These are phyloP conservation scores for Corythoichthys intestinalis DNA, from an alignment of 2,113 vertebrate species.

Conservation along the genomic window DNA sequence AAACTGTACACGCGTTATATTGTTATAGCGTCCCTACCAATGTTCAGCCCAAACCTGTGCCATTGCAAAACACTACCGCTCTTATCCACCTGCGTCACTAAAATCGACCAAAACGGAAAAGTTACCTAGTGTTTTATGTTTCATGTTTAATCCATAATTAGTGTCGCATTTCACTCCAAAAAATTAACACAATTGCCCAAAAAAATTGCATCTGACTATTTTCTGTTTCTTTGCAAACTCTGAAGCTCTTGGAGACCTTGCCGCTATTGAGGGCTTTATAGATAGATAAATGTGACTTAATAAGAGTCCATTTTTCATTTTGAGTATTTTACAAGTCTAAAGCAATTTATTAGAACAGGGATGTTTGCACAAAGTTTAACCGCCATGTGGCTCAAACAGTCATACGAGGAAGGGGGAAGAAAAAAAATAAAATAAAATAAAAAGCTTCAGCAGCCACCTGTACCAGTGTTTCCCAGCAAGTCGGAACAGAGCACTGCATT, in stretches of 20 bases:
- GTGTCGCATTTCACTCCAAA: background rate
- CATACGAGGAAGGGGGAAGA: constrained; percentile 28
- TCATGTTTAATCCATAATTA: background rate
- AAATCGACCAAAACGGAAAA: no score
- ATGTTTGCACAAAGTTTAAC: constrained; percentile 70
- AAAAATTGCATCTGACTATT: background rate
- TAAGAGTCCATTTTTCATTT: constrained; percentile 28
- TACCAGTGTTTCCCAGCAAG: constrained; percentile 54
- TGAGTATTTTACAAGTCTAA: constrained; percentile 70
- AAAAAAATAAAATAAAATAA: background rate
- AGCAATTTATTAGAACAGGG: constrained; percentile 78
- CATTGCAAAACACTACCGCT: no score
- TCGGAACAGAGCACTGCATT: constrained; percentile 50
- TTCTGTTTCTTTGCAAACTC: no score
- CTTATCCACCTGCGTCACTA: no score
- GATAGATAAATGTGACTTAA: background rate
- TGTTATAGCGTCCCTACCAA: no score
- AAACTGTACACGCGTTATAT: no score
- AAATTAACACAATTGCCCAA: background rate
- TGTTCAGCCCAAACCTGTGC: no score
- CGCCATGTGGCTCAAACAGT: constrained; percentile 65
- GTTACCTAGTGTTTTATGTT: no score
- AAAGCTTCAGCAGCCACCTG: constrained; percentile 51
- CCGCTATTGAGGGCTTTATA: no score
- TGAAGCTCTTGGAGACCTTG: no score